phyloP scores from a whole-genome alignment of 1,140 invertebrate species.

The Cephus cinctus region DNA sequence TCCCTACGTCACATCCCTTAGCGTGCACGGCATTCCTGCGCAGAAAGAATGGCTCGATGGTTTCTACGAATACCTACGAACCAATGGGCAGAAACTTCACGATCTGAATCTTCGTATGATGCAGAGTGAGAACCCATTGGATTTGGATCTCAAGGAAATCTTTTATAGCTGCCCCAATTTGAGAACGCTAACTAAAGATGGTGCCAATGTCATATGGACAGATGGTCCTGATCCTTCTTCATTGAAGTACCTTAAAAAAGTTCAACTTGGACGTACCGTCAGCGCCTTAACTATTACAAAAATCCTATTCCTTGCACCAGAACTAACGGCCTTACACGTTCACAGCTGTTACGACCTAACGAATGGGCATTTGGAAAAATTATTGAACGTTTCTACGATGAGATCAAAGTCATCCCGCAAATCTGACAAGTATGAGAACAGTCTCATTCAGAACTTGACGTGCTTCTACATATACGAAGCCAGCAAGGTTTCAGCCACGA shows the following conservation, averaged over 20 bases:
- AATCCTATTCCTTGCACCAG: conserved; percentile 44
- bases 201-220: conserved; percentile 43
- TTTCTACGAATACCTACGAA: conserved; percentile 49
- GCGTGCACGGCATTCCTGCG: conserved; percentile 45
- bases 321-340: conserved; percentile 45
- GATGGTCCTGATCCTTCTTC: conserved; percentile 31
- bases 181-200: conserved; percentile 41
- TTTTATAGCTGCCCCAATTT: conserved; percentile 46
- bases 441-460: conserved; percentile 42
- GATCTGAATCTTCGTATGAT: conserved; percentile 47
- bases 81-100: conserved; percentile 40
- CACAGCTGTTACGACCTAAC: conserved; percentile 52
- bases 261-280: conserved; percentile 48
- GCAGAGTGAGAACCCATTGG: conserved; percentile 33
- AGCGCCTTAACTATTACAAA: conserved; percentile 41
- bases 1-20: conserved; percentile 48
- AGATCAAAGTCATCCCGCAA: not conserved
- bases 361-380: conserved; percentile 40
- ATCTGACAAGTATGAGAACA: conserved; percentile 26
- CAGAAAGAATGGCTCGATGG: conserved; percentile 46
- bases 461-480: conserved; percentile 57
- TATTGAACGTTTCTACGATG: conserved; percentile 10
- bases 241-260: conserved; percentile 37
- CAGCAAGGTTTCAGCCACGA: conserved; percentile 42
- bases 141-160: conserved; percentile 47